Base-by-base conservation (phyloP, 92 coral and sea anemone genomes). In the Bergia puertoricense region DNA sequence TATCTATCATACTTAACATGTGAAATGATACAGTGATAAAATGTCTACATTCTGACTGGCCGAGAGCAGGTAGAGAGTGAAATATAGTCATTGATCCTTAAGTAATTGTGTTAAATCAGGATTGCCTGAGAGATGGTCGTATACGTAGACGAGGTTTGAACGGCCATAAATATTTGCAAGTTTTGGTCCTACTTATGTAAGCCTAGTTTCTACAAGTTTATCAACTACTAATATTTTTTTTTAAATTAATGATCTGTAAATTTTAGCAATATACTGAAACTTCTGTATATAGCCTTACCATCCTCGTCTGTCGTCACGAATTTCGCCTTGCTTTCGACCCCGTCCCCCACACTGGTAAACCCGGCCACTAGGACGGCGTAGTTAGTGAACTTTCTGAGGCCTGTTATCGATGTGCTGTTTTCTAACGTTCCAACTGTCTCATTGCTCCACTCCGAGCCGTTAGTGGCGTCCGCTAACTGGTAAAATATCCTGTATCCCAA, bases 341-440 rank as follows among this genome's bases (percentile, higher is more conserved):
- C 98, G 6, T 90, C 83, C 20, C 99, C 99, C 10, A 74, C 86
- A 2, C 88, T 74, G 56, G 92, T 96, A 38, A 93, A 95, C 15
- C 94, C 99, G 50, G 94, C 96, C 2, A 96, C 94, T 65, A 93
- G 95, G 5, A 96, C 89, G 20, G 74, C 91, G 87, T 96, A 93
- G 0, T 76, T 76, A 30, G 90, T 93, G 89, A 86, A 93, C 89
- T 95, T 96, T 54, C 76, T 46, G 22, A 96, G 81, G 41, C 90
- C 91, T 14, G 73, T 67, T 11, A 95, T 66, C 6, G 76, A 81
- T 5, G 77, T 80, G 43, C 76, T 88, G 54, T 74, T 40, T 23
- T 50, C 87, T 20, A 69, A 84, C 3, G 94, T 86, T 23, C 90
- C 96, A 10, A 90, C 90, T 14, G 88, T 72, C 10, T 90, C 65